phyloP scores from a whole-genome alignment of 2,888 invertebrate species.

The Philereme transversata region DNA sequence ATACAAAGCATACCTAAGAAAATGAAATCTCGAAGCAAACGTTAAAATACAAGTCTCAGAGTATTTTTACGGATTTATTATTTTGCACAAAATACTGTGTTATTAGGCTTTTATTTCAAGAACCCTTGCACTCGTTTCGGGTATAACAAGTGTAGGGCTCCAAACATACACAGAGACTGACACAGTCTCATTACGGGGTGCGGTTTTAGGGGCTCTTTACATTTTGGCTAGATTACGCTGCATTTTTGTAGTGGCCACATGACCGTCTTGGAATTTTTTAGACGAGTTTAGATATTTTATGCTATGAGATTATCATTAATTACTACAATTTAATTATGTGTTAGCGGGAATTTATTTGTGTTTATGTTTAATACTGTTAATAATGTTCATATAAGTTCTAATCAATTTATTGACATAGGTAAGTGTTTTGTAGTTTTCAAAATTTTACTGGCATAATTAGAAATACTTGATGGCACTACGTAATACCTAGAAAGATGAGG shows the following conservation, averaged over 20 bases:
- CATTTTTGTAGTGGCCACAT: constrained; percentile 11
- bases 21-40: constrained; percentile 10
- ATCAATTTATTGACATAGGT: too few species aligned
- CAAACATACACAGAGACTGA: constrained; percentile 19
- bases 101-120: constrained; percentile 50
- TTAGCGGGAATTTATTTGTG: too few species aligned
- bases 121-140: constrained; percentile 55
- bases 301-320: not conserved
- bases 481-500: too few species aligned
- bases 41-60: constrained; percentile 10
- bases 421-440: too few species aligned
- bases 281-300: not conserved
- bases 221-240: constrained; percentile 4
- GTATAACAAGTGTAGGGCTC: constrained; percentile 52
- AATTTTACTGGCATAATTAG: too few species aligned
- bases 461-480: too few species aligned
- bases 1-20: not conserved
- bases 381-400: too few species aligned
- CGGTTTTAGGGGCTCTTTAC: constrained; percentile 9
- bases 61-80: constrained; percentile 26
- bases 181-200: constrained; percentile 28
- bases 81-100: constrained; percentile 33
- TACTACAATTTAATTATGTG: too few species aligned
- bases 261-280: not conserved
- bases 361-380: too few species aligned